A percentile compares a stretch with the other conserved stretches of the same genome.
Conservation (phyloP, 2,113 vertebrate genomes). For the Eptesicus fuscus region DNA sequence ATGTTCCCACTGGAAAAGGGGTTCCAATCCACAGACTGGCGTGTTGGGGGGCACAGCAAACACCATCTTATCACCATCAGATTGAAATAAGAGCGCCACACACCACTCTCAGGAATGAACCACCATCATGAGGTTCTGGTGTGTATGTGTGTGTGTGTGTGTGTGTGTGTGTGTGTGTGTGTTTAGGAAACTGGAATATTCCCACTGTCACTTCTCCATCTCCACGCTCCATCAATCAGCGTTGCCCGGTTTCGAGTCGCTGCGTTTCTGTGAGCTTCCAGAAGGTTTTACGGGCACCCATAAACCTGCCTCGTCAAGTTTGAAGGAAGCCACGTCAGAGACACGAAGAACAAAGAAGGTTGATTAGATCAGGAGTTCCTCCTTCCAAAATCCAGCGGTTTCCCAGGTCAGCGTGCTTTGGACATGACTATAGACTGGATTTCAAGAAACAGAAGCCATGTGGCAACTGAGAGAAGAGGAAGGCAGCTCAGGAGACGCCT, state of each 20-base stretch:
- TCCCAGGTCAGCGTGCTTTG: not conserved
- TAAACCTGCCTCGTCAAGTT: not conserved
- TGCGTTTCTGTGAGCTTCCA: not conserved
- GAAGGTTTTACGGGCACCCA: not conserved
- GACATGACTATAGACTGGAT: not conserved
- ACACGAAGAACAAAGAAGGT: not conserved
- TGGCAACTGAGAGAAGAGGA: not conserved
- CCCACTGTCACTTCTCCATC: not conserved
- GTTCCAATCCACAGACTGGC: not conserved
- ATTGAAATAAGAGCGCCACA: not conserved
- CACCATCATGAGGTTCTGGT: not conserved
- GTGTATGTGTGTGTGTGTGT: not conserved
- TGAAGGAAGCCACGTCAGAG: not conserved
- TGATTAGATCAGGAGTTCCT: not conserved
- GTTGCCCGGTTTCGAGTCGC: not conserved
- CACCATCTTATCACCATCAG: not conserved
- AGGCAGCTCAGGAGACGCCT: not conserved
- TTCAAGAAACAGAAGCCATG: not conserved
- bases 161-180: not conserved
- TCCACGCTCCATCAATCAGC: conserved; percentile 5
- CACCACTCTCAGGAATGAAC: not conserved
- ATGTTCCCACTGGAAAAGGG: not conserved
- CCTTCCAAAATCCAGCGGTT: not conserved
- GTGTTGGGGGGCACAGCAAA: not conserved
- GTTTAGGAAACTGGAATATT: not conserved